Conservation (phyloP, 2,888 invertebrate species). For the Plutella xylostella region DNA sequence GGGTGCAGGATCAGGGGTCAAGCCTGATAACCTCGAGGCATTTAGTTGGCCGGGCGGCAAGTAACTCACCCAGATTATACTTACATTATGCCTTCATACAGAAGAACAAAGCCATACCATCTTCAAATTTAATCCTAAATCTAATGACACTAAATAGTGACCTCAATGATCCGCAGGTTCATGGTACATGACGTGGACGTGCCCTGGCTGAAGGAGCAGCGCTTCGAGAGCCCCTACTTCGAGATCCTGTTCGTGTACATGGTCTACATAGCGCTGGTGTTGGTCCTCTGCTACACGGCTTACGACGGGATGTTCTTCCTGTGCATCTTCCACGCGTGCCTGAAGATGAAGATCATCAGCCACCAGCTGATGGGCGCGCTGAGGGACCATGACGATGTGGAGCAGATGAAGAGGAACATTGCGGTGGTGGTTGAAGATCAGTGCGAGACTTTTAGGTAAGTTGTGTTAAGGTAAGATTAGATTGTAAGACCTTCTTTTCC, state of each 20-base stretch:
- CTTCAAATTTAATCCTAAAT: not conserved
- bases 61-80: too few relatives aligned
- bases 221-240: slow-evolving; percentile 19
- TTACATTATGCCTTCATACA: too few relatives aligned
- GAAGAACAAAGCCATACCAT: not conserved
- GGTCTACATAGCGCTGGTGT: slow-evolving; percentile 8
- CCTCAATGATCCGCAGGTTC: too few relatives aligned
- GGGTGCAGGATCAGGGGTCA: too few relatives aligned
- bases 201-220: slow-evolving; percentile 15
- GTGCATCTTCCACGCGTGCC: slow-evolving; percentile 18
- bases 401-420: slow-evolving; percentile 15
- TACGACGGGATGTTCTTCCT: slow-evolving; percentile 23
- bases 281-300: slow-evolving; percentile 19
- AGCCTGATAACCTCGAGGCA: too few relatives aligned
- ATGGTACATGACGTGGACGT: slow-evolving; percentile 20
- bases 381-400: slow-evolving; percentile 11
- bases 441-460: slow-evolving; percentile 16
- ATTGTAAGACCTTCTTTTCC: too few relatives aligned
- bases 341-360: slow-evolving; percentile 19
- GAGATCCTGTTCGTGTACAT: slow-evolving; percentile 17
- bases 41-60: too few relatives aligned
- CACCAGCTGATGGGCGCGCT: slow-evolving; percentile 15
- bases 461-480: too few relatives aligned
- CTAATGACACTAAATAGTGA: not conserved
- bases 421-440: slow-evolving; percentile 17